Evolutionary conservation across 2,797 vertebrate genomes (phyloP), one percentile per base, ranked within the genome.

Genomic region (Lithobates sylvaticus): DNA sequence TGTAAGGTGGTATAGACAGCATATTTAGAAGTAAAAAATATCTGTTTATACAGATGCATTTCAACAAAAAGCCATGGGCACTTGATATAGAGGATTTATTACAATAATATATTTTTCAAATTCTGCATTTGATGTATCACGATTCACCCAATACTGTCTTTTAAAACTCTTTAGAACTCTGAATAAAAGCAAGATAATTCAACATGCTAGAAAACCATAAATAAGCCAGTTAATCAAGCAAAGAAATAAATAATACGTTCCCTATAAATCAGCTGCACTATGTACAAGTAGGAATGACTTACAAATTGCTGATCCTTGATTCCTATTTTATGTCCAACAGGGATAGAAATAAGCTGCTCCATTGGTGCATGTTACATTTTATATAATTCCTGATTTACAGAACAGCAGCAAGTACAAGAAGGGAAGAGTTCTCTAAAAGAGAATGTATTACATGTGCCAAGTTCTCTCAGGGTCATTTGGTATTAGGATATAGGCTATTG

Each of bases 361-460:
- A 80, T 21, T 80, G 44, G 39, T 71, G 78, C 78, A 80, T 80
- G 78, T 78, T 68, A 80, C 64, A 71, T 67, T 80, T 80, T 70
- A 44, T 44, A 80, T 69, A 80, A 70, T 70, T 70, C n/a, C 67
- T 80, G 27, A 70, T 80, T 70, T 70, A 47, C 44, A 50, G 67
- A 68, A 32, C 47, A 23, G 67, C 47, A 42, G 29, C 42, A 23
- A 32, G 77, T 68, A 39, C 65, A 68, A 27, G 64, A 78, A 79
- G 64, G 77, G 36, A 13, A n/a, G 67, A 27, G 54, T 61, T 78
- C 61, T 39, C 36, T 67, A 61, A 18, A 21, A 21, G 61, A 78
- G 36, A 68, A 78, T 78, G 36, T 44, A 68, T 78, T 68, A 15
- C 36, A 78, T 10, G 13, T 79, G 77, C 77, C 77, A 79, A n/a